Evolutionary conservation across 1,140 invertebrate species (phyloP), one percentile per base, ranked within the genome.

Genomic region (Episyrphus balteatus): DNA sequence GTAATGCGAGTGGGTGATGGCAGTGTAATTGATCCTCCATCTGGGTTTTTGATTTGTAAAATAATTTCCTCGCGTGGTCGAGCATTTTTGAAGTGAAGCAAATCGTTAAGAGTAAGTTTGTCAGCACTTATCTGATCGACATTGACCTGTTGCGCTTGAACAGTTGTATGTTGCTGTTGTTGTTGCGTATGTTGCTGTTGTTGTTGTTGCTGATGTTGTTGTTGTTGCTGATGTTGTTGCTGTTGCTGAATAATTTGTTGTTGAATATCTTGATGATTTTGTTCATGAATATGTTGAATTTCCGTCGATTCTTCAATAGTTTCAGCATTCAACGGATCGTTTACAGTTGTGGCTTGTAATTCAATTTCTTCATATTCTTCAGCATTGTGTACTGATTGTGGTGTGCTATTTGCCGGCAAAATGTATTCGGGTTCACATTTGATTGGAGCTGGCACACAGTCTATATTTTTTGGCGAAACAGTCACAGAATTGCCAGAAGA

Each of bases 341-440:
- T 62, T n/a, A n/a, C n/a, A 18, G 60, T 57, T 32, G 53, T 60
- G n/a, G 65, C 56, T 42, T 62, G 58, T 38, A 59, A 65, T 17
- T 65, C 62, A 0, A 62, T 62, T 39, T 65, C 62, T 44, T 58
- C 60, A 42, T 65, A 65, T 12, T 65, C 60, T n/a, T n/a, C n/a
- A n/a, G n/a, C n/a, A n/a, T n/a, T n/a, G n/a, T n/a, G n/a, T n/a
- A n/a, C n/a, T n/a, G n/a, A n/a, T n/a, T n/a, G n/a, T n/a, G n/a
- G n/a, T n/a, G n/a, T n/a, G 8, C 42, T 46, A 21, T 38, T 34
- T 36, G 42, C 15, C 57, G 55, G 47, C 41, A 46, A 18, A 38
- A 13, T 18, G 21, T 42, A 42, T 37, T 26, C 34, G 14, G 36
- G n/a, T 21, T 47, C 41, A 26, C 37, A 40, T 12, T 39, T 1